Evolutionary conservation across 2,888 invertebrate species (phyloP), one percentile per base, ranked within the genome.

Genomic region (Ophioninae sp.): DNA sequence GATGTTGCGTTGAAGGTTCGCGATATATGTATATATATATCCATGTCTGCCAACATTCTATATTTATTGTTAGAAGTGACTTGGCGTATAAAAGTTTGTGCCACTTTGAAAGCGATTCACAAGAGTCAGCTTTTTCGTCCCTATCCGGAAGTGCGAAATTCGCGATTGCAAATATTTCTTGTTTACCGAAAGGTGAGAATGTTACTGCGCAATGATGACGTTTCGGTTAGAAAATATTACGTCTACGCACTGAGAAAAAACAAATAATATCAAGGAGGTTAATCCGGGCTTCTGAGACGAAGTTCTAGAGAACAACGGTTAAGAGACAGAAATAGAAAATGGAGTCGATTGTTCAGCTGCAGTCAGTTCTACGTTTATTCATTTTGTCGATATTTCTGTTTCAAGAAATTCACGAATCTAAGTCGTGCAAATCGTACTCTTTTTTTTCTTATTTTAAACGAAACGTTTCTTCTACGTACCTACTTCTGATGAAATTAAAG

Each of bases 31-130:
- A 78, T 23, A 30, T 17, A 37, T 41, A 39, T 58, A 58, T 56
- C 3, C 8, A 7, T 51, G 17, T 51, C 6, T 65, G 41, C 71
- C 65, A 58, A 72, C 10, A 67, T 84, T 82, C 78, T 81, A 79
- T 82, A 84, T 84, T 83, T 86, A 83, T 84, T 83, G 73, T 82
- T 80, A 68, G 22, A 76, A 80, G 17, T 73, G 74, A 83, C 61
- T 64, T n/a, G 13, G 20, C n/a, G 58, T 61, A 58, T 69, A 9
- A 58, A 72, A 61, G 6, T 63, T 30, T 65, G 56, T 80, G 76
- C 39, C 56, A 84, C 71, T 74, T 78, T 78, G 78, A 71, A 74
- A 44, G 37, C 41, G 51, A 72, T 37, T 13, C 61, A 61, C 37
- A 37, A 44, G 41, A 9, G 23, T 41, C 37, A 64, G 0, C 20